Conservation (phyloP, 2,113 vertebrate genomes). For the Cygnus buccinator region DNA sequence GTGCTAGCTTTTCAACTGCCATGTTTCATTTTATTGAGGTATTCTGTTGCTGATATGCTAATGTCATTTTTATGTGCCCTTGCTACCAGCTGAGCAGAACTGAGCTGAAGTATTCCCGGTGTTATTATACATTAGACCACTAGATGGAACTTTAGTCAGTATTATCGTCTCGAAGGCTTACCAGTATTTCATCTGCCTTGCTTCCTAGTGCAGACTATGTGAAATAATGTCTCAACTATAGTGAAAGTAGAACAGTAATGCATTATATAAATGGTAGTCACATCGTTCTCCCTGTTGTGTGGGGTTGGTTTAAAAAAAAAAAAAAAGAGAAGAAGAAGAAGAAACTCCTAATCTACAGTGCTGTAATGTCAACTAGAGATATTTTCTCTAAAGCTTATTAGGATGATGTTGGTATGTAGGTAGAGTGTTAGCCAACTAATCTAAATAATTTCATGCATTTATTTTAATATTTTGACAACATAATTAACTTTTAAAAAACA, state of each 20-base stretch:
- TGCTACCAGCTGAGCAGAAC: rapidly evolving
- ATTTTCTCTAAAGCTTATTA: not conserved
- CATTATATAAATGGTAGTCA: constrained; percentile 36
- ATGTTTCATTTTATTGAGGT: not conserved
- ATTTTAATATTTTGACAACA: not conserved
- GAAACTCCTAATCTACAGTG: not conserved
- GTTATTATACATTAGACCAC: not conserved
- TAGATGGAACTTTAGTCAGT: constrained; percentile 51
- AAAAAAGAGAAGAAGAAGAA: not conserved
- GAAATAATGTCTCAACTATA: constrained; percentile 35
- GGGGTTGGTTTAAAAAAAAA: not conserved
- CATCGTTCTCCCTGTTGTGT: constrained; percentile 24
- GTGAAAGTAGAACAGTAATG: constrained; percentile 18
- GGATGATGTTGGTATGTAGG: not conserved
- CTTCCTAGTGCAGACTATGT: not conserved
- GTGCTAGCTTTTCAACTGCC: not conserved
- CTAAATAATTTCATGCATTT: not conserved
- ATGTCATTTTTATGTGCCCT: not conserved
- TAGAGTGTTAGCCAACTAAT: not conserved
- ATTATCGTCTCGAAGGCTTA: not conserved
- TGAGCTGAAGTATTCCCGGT: not conserved
- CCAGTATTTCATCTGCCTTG: not conserved
- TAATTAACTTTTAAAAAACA: not conserved
- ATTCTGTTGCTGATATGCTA: not conserved
- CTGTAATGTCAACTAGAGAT: not conserved